phyloP scores from a whole-genome alignment of 2,113 vertebrate genomes.

The Coptodon bakossiorum region DNA sequence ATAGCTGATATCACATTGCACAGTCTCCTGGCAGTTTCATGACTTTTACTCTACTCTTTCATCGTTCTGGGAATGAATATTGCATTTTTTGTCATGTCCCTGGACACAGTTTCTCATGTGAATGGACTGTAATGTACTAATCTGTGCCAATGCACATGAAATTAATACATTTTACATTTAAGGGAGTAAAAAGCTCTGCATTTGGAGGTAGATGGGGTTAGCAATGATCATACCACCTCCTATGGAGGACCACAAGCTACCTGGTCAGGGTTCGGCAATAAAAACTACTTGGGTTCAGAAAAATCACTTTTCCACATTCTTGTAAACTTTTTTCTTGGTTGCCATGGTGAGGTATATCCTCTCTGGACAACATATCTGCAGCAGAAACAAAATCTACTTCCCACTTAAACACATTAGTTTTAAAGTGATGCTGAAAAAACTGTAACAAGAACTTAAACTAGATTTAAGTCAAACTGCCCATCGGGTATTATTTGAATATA shows the following conservation, averaged over 20 bases:
- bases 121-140: neutral
- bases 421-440: neutral
- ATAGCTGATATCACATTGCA: neutral
- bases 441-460: neutral
- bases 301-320: neutral
- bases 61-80: neutral
- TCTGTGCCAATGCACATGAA: neutral
- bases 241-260: neutral
- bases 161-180: neutral
- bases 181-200: neutral
- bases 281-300: neutral
- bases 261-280: neutral
- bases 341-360: neutral
- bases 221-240: neutral
- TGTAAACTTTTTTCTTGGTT: neutral
- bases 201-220: neutral
- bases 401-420: neutral
- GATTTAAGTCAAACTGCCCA: neutral
- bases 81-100: fast-evolving
- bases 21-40: neutral
- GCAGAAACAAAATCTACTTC: neutral
- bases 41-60: neutral
- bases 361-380: neutral
- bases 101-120: neutral
- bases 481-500: neutral